Base-by-base conservation (phyloP, 2,888 invertebrate genomes). In the Dynastes hyllus region DNA sequence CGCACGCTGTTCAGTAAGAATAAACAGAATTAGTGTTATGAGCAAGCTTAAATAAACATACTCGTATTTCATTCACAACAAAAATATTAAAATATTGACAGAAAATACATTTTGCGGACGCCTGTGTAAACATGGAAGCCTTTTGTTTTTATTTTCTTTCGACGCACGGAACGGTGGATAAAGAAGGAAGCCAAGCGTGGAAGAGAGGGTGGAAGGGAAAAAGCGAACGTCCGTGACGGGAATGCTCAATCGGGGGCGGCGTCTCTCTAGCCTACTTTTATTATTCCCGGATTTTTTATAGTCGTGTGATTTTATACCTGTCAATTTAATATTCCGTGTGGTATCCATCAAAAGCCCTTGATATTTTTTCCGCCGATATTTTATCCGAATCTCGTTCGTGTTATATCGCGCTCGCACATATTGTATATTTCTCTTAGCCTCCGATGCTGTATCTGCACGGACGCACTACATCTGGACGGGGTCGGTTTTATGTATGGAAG, bases 271-370 rank as follows among this genome's bases (percentile, higher is more conserved):
- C 29, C 29, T 22, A 22, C 73, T 73, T 73, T 73, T 73, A 73
- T 73, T 73, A 73, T 73, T 73, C 73, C 22, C 40, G 45, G 58
- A 73, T 73, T 73, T 45, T 73, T 73, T 73, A 73, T 73, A 73
- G 73, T 61, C 73, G 58, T 61, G 73, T 73, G 73, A 73, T 73
- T 73, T 73, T 73, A 73, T 73, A 73, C 73, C 73, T 73, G 73
- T 61, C 73, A 58, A 61, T 73, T 73, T 73, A 73, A 73, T 73
- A 73, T 73, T 73, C 73, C 73, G 73, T 27, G 73, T 27, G 73
- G 73, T 40, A 61, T 73, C 58, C 73, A 73, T 73, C 73, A 73
- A 73, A 73, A 61, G 5, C 71, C 71, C 61, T 61, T 45, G 73
- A 73, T 73, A 73, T 73, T 73, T 61, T 61, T 61, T 61, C 55